Percentiles rank a stretch among this genome's conserved stretches.
phyloP scores from a whole-genome alignment of 2,113 vertebrate species.

The Phaethon lepturus region DNA sequence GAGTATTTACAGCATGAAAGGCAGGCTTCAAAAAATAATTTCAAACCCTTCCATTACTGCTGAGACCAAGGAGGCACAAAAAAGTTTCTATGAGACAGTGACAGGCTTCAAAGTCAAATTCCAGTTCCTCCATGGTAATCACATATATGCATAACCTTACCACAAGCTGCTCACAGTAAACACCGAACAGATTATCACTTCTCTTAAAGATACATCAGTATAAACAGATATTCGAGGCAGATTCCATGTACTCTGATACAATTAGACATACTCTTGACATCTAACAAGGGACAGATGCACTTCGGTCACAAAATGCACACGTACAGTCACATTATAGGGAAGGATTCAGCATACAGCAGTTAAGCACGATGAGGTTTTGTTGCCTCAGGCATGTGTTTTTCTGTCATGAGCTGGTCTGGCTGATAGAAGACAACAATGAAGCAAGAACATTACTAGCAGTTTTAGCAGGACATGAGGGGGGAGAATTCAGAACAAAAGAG shows the following conservation, averaged over 20 bases:
- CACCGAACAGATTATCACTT: not conserved
- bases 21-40: not conserved
- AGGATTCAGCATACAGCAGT: not conserved
- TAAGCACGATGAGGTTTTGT: not conserved
- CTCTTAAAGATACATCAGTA: not conserved
- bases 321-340: not conserved
- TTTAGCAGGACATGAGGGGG: not conserved
- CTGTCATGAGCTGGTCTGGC: not conserved
- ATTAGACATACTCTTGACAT: not conserved
- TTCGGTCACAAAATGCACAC: not conserved
- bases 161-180: not conserved
- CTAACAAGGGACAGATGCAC: not conserved
- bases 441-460: not conserved
- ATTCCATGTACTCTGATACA: not conserved
- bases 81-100: not conserved
- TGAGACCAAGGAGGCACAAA: not conserved
- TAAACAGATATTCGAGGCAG: not conserved
- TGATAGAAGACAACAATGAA: not conserved
- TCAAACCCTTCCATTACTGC: not conserved
- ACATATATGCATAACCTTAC: not conserved
- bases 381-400: not conserved
- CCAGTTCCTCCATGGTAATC: not conserved
- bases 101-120: not conserved
- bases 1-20: not conserved
- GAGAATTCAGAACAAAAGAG: not conserved